These are phyloP conservation scores for Laodelphax striatellus DNA, from an alignment of 1,140 invertebrate genomes.

Conservation along the genomic window DNA sequence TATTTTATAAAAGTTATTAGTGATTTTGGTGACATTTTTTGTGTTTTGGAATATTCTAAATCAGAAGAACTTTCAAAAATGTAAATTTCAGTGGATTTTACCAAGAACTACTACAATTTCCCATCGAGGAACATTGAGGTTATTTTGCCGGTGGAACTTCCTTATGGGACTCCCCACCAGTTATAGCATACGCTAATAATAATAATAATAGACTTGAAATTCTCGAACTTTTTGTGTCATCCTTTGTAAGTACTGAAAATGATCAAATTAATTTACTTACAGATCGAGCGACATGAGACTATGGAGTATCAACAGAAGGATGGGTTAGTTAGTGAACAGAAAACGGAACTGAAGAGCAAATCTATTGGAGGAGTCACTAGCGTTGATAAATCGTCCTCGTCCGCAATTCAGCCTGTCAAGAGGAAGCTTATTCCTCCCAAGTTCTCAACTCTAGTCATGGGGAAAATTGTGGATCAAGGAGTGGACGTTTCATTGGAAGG, in stretches of 20 bases:
- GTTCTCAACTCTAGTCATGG: conserved; percentile 54
- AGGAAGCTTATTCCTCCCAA: conserved; percentile 47
- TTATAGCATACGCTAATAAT: no score
- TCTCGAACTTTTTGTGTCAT: background rate
- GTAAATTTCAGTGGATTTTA: no score
- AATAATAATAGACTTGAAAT: no score
- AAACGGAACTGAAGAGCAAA: background rate
- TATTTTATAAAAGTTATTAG: no score
- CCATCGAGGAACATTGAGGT: no score
- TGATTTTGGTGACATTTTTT: no score
- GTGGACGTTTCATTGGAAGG: conserved; percentile 56
- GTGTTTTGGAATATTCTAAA: no score
- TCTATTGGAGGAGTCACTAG: background rate
- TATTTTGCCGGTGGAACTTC: no score
- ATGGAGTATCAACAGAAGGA: conserved; percentile 24
- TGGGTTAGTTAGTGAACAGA: conserved; percentile 17
- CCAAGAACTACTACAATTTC: no score
- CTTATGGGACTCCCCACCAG: no score
- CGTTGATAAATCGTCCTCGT: background rate
- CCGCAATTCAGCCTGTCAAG: conserved; percentile 1
- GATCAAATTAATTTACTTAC: background rate
- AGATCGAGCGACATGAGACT: conserved; percentile 24
- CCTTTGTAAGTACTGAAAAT: conserved; percentile 5
- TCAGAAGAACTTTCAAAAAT: no score
- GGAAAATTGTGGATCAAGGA: conserved; percentile 65